Evolutionary conservation across 2,113 vertebrate species (phyloP).

Genomic region (Bos taurus): DNA sequence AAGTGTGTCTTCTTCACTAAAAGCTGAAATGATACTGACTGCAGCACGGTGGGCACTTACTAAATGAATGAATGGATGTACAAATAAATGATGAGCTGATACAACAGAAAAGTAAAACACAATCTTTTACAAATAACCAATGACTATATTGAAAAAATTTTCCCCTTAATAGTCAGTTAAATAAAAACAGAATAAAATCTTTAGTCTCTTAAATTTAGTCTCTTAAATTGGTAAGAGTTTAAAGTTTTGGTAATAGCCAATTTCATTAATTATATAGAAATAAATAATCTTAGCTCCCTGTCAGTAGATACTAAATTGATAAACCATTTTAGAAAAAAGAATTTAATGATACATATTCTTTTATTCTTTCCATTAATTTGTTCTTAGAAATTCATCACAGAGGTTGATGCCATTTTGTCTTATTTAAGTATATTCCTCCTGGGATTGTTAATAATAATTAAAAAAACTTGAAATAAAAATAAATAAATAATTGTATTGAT

Average conservation of each 20-base stretch:
- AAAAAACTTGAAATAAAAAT: not conserved
- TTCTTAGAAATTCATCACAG: not conserved
- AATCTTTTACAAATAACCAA: not conserved
- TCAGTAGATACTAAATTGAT: not conserved
- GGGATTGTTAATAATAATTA: not conserved
- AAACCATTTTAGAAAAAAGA: not conserved
- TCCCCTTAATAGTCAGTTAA: not conserved
- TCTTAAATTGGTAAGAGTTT: not conserved
- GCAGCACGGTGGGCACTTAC: not conserved
- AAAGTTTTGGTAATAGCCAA: not conserved
- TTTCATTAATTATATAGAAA: not conserved
- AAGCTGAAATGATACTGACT: not conserved
- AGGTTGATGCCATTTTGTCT: not conserved
- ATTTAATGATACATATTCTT: not conserved
- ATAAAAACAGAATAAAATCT: not conserved
- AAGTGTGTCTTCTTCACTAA: not conserved
- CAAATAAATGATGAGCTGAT: not conserved
- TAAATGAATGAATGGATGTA: not conserved
- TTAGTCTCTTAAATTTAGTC: not conserved
- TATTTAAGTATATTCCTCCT: not conserved
- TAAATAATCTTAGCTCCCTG: not conserved
- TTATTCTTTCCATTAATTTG: not conserved
- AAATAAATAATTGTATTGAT: not conserved
- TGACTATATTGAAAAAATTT: not conserved
- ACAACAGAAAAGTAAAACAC: not conserved